Percentiles rank a stretch among this genome's conserved stretches.
Conservation (phyloP, 2,888 invertebrate genomes). For the Gastracanthus pulcherrimus region DNA sequence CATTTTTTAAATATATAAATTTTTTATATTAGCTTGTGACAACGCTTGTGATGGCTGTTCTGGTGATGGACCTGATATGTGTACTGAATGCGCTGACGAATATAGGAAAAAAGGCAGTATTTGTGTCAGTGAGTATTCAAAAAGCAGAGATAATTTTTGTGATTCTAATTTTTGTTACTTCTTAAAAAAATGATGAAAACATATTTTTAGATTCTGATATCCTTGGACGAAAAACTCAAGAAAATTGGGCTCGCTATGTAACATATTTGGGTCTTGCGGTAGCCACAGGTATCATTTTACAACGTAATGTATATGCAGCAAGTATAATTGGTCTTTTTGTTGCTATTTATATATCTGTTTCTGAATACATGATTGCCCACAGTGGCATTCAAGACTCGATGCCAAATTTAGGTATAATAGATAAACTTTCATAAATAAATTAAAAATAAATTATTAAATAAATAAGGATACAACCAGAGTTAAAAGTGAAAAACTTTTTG, state of each 20-base stretch:
- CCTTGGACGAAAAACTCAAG: slow-evolving; percentile 79
- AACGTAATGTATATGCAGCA: slow-evolving; percentile 87
- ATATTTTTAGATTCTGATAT: slow-evolving; percentile 48
- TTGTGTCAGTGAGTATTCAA: slow-evolving; percentile 83
- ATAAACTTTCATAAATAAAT: slow-evolving; percentile 45
- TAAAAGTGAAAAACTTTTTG: slow-evolving; percentile 11
- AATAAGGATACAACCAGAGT: slow-evolving; percentile 13
- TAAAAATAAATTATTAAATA: slow-evolving; percentile 36
- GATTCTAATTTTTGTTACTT: background rate
- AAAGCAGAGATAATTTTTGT: background rate
- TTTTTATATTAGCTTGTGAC: slow-evolving; percentile 84
- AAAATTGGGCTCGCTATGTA: slow-evolving; percentile 85
- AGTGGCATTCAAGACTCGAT: slow-evolving; percentile 69
- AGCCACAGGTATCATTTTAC: slow-evolving; percentile 91
- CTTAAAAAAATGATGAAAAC: background rate
- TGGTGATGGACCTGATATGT: slow-evolving; percentile 95
- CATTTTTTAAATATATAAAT: slow-evolving; percentile 7
- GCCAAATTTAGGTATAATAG: slow-evolving; percentile 66
- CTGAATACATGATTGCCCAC: slow-evolving; percentile 85
- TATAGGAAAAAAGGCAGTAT: slow-evolving; percentile 86
- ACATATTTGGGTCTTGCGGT: slow-evolving; percentile 92
- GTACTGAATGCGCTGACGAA: slow-evolving; percentile 87
- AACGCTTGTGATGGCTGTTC: slow-evolving; percentile 89
- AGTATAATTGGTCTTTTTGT: slow-evolving; percentile 89
- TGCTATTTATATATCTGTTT: slow-evolving; percentile 89